Evolutionary conservation across 2,888 invertebrate genomes (phyloP), one percentile per base, ranked within the genome.

Genomic region (Bruchidius siliquastri): DNA sequence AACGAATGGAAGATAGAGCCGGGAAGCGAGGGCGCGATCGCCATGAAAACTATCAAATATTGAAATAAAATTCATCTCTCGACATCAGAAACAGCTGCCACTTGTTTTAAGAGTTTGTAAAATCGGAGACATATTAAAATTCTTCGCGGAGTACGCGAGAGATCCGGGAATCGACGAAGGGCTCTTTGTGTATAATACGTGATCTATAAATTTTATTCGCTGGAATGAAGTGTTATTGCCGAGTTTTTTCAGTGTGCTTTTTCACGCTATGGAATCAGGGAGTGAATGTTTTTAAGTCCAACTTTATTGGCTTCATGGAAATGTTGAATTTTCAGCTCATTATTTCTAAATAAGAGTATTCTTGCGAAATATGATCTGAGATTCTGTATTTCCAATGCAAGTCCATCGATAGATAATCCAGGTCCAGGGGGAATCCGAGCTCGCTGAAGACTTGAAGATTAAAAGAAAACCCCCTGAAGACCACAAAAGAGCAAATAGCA

Each of bases 61-160:
- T 87, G 87, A 87, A 87, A 87, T 87, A 86, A 87, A 86, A 87
- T 87, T 87, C 87, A 87, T 87, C 87, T 87, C 85, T 81, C 79
- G 82, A 86, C 86, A 87, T 87, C 87, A 87, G 83, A 84, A 85
- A 84, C 87, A 87, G 85, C 86, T 86, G 87, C 84, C 85, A 84
- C 87, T 86, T 86, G 86, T 86, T 86, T 86, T 86, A 86, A 86
- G 86, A 86, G 85, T 86, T 86, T 87, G 86, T 84, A 85, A 86
- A 86, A 86, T 85, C 85, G 85, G 84, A 81, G 83, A 84, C 86
- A 85, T 86, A 86, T 86, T 86, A 86, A 86, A 86, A 86, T 86
- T 86, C 85, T 81, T 81, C 78, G 74, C 81, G 80, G 79, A 77
- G 78, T 49, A 13, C 8, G 49, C 49, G 49, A 3, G 13, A 49